Evolutionary conservation across 1,140 invertebrate genomes (phyloP).

Genomic region (Lepidostoma basale): DNA sequence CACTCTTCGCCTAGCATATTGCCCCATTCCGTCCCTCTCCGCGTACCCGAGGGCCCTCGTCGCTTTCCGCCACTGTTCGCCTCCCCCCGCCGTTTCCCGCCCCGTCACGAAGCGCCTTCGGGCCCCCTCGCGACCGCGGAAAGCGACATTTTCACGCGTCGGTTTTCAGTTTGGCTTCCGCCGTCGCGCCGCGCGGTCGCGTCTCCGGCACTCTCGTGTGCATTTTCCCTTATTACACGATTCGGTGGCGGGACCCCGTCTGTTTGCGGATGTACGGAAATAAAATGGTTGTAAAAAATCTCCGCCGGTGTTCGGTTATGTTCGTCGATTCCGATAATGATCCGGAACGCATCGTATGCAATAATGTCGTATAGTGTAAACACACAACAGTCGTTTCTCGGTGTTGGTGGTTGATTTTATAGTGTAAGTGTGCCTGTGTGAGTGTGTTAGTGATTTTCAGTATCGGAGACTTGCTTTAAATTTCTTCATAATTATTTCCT

Average conservation of each 20-base stretch:
- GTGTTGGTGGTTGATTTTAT: no score
- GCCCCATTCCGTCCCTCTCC: not conserved
- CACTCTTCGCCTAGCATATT: not conserved
- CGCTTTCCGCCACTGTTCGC: not conserved
- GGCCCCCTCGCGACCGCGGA: not conserved
- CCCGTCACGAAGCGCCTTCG: not conserved
- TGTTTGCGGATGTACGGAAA: not conserved
- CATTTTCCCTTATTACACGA: not conserved
- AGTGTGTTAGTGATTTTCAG: no score
- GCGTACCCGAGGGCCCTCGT: not conserved
- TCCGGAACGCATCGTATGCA: not conserved
- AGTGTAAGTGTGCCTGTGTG: no score
- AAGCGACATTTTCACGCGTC: conserved; percentile 21
- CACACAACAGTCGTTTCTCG: no score
- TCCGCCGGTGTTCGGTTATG: not conserved
- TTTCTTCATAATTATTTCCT: no score
- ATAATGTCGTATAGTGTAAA: conserved; percentile 5
- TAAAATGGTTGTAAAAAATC: no score
- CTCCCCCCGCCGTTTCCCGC: not conserved
- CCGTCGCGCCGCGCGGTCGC: not conserved
- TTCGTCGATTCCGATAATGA: not conserved
- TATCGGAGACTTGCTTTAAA: no score
- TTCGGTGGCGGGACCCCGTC: not conserved
- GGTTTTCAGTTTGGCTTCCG: not conserved
- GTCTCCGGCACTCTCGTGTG: not conserved